Conservation (phyloP, 1,140 invertebrate species). For the Drosophila equinoxialis region DNA sequence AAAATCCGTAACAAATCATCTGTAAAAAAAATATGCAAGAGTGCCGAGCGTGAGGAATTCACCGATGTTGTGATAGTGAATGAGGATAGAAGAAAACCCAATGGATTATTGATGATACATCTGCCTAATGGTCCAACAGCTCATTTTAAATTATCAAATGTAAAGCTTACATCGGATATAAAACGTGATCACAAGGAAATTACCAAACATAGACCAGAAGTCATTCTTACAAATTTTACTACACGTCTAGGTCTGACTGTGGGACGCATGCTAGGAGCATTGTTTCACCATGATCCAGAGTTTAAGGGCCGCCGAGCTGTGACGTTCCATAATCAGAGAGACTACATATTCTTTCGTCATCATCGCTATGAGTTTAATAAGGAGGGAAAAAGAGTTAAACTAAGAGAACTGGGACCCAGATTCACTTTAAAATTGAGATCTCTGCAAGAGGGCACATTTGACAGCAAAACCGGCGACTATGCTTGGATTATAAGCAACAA, state of each 20-base stretch:
- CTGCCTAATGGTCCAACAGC: conserved; percentile 98
- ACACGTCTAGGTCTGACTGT: conserved; percentile 96
- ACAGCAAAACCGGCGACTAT: conserved; percentile 97
- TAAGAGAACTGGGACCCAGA: conserved; percentile 97
- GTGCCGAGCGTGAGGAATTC: conserved; percentile 89
- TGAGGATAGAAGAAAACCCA: conserved; percentile 95
- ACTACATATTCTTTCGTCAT: conserved; percentile 99
- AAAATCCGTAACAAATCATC: conserved; percentile 92
- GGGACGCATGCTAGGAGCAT: conserved; percentile 95
- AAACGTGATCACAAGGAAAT: conserved; percentile 91
- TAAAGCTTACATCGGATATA: conserved; percentile 92
- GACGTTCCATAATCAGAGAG: conserved; percentile 99
- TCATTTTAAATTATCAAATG: conserved; percentile 91
- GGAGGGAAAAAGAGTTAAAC: conserved; percentile 90
- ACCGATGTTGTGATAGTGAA: conserved; percentile 97
- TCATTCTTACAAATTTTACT: conserved; percentile 98
- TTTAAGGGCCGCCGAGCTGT: conserved; percentile 96
- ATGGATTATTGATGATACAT: conserved; percentile 96
- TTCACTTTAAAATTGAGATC: conserved; percentile 97
- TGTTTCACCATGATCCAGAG: conserved; percentile 98
- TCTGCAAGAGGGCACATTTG: conserved; percentile 98
- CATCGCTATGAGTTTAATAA: conserved; percentile 97
- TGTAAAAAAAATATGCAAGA: conserved; percentile 95
- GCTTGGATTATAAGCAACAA: conserved; percentile 97
- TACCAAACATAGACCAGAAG: conserved; percentile 94